phyloP scores from a whole-genome alignment of 2,888 invertebrate genomes.

The Drosophila barbarae region DNA sequence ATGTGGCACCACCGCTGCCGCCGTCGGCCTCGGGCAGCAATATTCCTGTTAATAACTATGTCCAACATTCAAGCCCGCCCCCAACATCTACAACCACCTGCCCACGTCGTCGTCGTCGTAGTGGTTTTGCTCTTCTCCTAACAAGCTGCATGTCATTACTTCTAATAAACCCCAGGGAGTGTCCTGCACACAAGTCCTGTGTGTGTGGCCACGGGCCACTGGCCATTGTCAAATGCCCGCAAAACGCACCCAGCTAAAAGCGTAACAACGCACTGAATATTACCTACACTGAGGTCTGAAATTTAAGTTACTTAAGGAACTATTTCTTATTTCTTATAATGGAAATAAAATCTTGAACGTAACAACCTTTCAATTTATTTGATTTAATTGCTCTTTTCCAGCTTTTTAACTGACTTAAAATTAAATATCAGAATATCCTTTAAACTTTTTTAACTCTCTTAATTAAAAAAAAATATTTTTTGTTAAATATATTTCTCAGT shows the following conservation, averaged over 20 bases:
- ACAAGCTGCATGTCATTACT: conserved; percentile 62
- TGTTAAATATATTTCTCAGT: conserved; percentile 16
- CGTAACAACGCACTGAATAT: conserved; percentile 26
- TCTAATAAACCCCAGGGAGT: conserved; percentile 60
- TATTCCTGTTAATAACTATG: conserved; percentile 37
- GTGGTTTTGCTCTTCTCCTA: conserved; percentile 23
- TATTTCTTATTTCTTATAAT: no score
- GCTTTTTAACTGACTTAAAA: no score
- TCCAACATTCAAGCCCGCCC: conserved; percentile 31
- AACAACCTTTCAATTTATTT: no score
- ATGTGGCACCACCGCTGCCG: conserved; percentile 7
- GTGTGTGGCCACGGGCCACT: conserved; percentile 19
- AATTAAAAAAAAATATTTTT: no score
- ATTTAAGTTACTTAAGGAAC: not conserved
- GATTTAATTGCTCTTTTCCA: no score
- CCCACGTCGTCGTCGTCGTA: not conserved
- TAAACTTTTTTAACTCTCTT: not conserved
- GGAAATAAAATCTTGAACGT: not conserved
- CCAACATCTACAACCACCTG: not conserved
- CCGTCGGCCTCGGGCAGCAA: conserved; percentile 24
- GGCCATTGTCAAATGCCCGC: conserved; percentile 34
- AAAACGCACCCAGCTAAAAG: conserved; percentile 38
- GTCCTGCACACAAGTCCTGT: conserved; percentile 28
- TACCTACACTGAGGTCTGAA: not conserved
- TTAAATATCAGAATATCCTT: no score